Evolutionary conservation across 2,797 vertebrate genomes (phyloP), one percentile per base, ranked within the genome.

Genomic region (Takifugu ocellatus): DNA sequence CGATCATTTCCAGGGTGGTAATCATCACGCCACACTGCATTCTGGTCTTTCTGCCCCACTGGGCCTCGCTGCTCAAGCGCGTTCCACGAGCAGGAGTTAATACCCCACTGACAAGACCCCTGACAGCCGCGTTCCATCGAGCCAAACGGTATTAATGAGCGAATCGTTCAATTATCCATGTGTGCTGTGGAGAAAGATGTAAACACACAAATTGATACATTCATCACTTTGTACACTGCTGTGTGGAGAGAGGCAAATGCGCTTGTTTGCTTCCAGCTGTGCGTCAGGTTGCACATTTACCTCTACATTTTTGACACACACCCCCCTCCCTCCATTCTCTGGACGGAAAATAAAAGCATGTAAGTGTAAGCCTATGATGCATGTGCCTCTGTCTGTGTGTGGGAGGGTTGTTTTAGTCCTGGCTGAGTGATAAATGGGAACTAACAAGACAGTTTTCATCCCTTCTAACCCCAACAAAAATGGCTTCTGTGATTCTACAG

Each of bases 71-170:
- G 17, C 56, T 8, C 33, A 33, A 50, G 31, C 46, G 55, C 16
- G 17, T 49, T 49, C 68, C 66, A 59, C 68, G 51, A 45, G 24
- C 56, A 54, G n/a, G 59, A 64, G 47, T 64, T 57, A 55, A 58
- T 45, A 59, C 55, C 31, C 31, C 27, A 50, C 52, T 7, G 3
- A 56, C 25, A 24, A 9, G 48, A 9, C 54, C 25, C 21, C 64
- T 6, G 52, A 21, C 62, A 53, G 56, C 24, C 46, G 10, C 6
- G 46, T 66, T 72, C 9, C 27, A 50, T 67, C 1, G 29, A 50
- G 58, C 58, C 51, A 15, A 46, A 52, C 25, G 3, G 26, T 45
- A 67, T 70, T 49, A 53, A 76, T 48, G 56, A 61, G 62, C 54
- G 52, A 72, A 70, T 56, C 56, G 29, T 75, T 66, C 27, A 63